These are phyloP conservation scores for Heliconius eleuchia DNA, from an alignment of 1,140 invertebrate species.

Conservation along the genomic window DNA sequence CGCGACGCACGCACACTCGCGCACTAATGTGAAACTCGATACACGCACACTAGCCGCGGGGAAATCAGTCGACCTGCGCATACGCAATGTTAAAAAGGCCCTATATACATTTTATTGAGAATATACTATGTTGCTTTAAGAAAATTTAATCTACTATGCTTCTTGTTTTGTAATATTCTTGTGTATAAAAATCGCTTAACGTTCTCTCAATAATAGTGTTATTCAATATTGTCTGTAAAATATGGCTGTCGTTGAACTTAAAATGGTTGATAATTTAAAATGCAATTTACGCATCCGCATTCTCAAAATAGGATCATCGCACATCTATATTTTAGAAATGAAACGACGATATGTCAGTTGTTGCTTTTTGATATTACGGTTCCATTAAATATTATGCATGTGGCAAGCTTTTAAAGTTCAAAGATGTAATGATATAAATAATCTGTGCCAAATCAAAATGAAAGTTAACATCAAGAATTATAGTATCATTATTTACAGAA, in stretches of 20 bases:
- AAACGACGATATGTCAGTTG: conserved; percentile 9
- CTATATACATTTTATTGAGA: conserved; percentile 5
- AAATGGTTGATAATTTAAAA: neutral
- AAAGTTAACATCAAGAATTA: conserved; percentile 3
- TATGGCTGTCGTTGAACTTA: neutral
- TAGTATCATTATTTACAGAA: neutral
- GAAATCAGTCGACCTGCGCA: conserved; percentile 53
- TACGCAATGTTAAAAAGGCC: conserved; percentile 41
- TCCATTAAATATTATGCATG: neutral
- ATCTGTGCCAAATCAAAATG: conserved; percentile 5
- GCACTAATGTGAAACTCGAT: conserved; percentile 50
- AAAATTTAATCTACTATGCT: neutral
- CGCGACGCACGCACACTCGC: conserved; percentile 52
- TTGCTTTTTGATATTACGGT: conserved; percentile 1
- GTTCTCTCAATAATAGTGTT: neutral
- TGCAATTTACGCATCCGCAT: conserved; percentile 6
- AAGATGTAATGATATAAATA: neutral
- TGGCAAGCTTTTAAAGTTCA: neutral
- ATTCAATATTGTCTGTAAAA: neutral
- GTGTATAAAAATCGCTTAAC: neutral
- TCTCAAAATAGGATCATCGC: neutral
- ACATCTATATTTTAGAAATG: neutral
- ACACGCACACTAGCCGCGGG: conserved; percentile 53
- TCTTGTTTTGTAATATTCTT: neutral
- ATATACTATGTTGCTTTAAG: neutral